A percentile compares a stretch with the other conserved stretches of the same genome.
Evolutionary conservation across 2,888 invertebrate species (phyloP).

Genomic region (Hypomecis punctinalis): DNA sequence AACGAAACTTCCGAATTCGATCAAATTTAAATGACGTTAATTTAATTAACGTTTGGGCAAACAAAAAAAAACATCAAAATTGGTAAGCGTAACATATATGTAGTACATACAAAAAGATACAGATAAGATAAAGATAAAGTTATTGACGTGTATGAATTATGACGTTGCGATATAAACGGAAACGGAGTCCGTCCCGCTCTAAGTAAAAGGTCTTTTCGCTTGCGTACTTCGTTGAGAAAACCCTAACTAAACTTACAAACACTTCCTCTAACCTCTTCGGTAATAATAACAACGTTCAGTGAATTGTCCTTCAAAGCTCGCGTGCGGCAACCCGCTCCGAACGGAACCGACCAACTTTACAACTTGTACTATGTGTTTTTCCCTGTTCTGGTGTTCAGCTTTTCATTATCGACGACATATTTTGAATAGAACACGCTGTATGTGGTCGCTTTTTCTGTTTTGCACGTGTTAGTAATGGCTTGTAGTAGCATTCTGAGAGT

Average conservation of each 20-base stretch:
- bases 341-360: slow-evolving; percentile 6
- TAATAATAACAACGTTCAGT: slow-evolving; percentile 1
- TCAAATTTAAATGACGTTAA: too few species aligned
- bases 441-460: slow-evolving; percentile 22
- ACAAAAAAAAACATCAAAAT: too few species aligned
- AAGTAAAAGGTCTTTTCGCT: too few species aligned
- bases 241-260: neutral
- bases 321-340: slow-evolving; percentile 5
- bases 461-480: neutral
- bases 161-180: too few species aligned
- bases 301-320: slow-evolving; percentile 7
- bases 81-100: too few species aligned
- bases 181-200: too few species aligned
- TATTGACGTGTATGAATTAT: too few species aligned
- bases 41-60: too few species aligned
- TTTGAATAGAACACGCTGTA: slow-evolving; percentile 35
- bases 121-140: too few species aligned
- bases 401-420: slow-evolving; percentile 35
- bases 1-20: too few species aligned
- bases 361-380: slow-evolving; percentile 12
- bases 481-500: neutral
- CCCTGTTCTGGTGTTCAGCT: slow-evolving; percentile 5
- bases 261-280: neutral
- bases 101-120: too few species aligned
- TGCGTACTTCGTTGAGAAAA: too few species aligned